Percentiles rank a stretch among this genome's conserved stretches.
Evolutionary conservation across 1,140 invertebrate genomes (phyloP).

Genomic region (Papilio polyxenes): DNA sequence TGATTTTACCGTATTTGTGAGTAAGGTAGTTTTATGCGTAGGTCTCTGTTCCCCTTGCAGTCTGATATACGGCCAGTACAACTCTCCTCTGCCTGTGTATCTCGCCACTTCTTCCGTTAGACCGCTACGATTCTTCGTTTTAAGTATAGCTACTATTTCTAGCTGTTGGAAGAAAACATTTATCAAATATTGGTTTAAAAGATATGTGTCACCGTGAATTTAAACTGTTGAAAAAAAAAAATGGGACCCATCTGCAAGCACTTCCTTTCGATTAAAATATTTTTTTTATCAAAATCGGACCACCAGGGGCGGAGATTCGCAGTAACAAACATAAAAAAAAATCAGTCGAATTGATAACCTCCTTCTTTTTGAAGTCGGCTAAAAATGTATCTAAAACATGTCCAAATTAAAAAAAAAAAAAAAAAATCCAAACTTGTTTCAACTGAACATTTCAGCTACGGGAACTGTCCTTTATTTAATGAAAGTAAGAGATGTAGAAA

Average conservation of each 20-base stretch:
- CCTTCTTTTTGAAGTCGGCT: no score
- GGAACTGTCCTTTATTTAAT: not conserved
- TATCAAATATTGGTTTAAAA: not conserved
- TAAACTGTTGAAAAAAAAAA: no score
- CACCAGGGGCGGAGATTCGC: no score
- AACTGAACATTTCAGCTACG: no score
- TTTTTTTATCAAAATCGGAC: no score
- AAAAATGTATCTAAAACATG: no score
- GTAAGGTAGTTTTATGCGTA: slow-evolving; percentile 10
- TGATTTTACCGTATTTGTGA: not conserved
- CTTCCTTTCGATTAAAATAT: no score
- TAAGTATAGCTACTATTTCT: slow-evolving; percentile 63
- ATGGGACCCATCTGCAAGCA: no score
- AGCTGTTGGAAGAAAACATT: slow-evolving; percentile 49
- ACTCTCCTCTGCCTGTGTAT: slow-evolving; percentile 61
- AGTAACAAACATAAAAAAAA: no score
- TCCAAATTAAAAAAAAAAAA: not conserved
- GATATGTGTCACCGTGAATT: no score
- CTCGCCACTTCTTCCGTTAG: slow-evolving; percentile 50
- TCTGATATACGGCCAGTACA: slow-evolving; percentile 67
- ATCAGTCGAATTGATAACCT: no score
- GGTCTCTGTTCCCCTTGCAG: slow-evolving; percentile 47
- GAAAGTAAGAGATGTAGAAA: not conserved
- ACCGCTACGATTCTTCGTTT: slow-evolving; percentile 41
- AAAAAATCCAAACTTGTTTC: no score